Evolutionary conservation across 2,888 invertebrate species (phyloP), one percentile per base, ranked within the genome.

Genomic region (Thumatha senex): DNA sequence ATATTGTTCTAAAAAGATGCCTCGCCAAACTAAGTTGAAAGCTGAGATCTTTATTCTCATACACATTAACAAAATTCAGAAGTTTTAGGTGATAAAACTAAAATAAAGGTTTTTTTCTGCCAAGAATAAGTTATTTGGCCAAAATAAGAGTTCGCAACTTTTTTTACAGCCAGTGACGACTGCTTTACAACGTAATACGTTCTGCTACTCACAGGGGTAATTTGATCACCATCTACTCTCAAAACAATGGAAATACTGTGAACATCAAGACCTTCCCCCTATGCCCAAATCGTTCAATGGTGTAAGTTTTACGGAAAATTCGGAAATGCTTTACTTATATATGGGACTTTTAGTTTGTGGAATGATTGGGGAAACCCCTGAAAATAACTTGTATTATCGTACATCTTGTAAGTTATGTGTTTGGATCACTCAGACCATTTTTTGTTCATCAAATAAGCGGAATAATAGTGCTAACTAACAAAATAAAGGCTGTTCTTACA

Each of bases 331-430:
- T 56, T 44, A 46, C 46, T 42, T 53, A 45, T 7, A 40, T 54
- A 42, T 38, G 35, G 38, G 49, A 55, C 41, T 59, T 67, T 40
- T 56, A 67, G 54, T 59, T 48, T 44, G 56, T 61, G 59, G 53
- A 63, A 62, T 68, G 67, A 72, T 63, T 72, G 70, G 5, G 18
- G 5, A 24, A 24, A 4, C 5, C 18, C 18, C 18, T 24, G 18
- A 24, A 24, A 24, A 24, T 24, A 4, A 5, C 18, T 24, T 4
- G 3, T 24, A 24, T 4, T 24, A 24, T 24, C 18, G 18, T 24
- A 24, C 18, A 5, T 24, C 18, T 24, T 24, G 2, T 24, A 5
- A 24, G 2, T 24, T 24, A 24, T 24, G 5, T 24, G 3, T 4
- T 24, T 2, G 18, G 18, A 5, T 5, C 18, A 24, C 18, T 24